These are phyloP conservation scores for Drosophila nigritarsus DNA, from an alignment of 2,888 invertebrate species.

Conservation along the genomic window DNA sequence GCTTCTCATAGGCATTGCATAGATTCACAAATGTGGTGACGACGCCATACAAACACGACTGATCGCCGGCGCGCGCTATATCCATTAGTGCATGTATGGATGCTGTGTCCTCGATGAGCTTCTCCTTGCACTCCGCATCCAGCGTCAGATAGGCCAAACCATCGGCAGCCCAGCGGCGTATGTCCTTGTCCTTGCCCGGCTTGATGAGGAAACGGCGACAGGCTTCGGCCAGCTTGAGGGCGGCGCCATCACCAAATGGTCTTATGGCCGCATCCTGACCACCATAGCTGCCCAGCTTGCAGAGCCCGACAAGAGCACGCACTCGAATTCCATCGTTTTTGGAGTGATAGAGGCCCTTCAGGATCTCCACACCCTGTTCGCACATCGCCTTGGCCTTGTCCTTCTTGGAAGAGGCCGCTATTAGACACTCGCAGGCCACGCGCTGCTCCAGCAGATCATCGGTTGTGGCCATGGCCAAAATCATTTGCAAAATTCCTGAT, in stretches of 20 bases:
- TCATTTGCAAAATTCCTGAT: conserved; percentile 93
- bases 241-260: conserved; percentile 98
- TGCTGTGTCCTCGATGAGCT: conserved; percentile 93
- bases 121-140: conserved; percentile 99
- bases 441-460: conserved; percentile 96
- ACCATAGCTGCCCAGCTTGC: conserved; percentile 97
- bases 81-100: conserved; percentile 95
- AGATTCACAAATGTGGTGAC: conserved; percentile 98
- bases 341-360: conserved; percentile 96
- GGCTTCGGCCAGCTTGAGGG: conserved; percentile 95
- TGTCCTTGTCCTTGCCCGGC: conserved; percentile 93
- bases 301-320: conserved; percentile 95
- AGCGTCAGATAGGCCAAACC: conserved; percentile 97
- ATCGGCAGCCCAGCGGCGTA: conserved; percentile 98
- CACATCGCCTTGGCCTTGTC: conserved; percentile 97
- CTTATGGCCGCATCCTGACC: conserved; percentile 97
- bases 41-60: conserved; percentile 95
- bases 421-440: conserved; percentile 98
- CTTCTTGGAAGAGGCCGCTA: conserved; percentile 98
- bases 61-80: conserved; percentile 94
- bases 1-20: conserved; percentile 98
- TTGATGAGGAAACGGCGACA: conserved; percentile 96
- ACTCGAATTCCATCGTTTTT: conserved; percentile 96
- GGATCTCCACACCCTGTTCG: conserved; percentile 94
- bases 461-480: conserved; percentile 97